Percentiles rank a stretch among this genome's conserved stretches.
Conservation (phyloP, 2,113 vertebrate genomes). For the Clarias macrocephalus region DNA sequence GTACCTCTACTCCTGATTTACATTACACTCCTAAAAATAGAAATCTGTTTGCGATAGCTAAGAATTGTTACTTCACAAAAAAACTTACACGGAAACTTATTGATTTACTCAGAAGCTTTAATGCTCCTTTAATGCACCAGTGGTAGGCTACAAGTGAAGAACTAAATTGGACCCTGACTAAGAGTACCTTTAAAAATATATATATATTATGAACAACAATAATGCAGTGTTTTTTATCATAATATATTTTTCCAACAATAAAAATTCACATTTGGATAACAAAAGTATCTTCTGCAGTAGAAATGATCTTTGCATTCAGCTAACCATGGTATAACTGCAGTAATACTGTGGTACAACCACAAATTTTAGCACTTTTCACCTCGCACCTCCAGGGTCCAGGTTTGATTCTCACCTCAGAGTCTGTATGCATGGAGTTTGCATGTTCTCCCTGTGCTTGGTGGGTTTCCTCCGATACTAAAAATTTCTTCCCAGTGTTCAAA, state of each 20-base stretch:
- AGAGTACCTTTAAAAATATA: too few relatives aligned
- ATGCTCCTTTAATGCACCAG: not conserved
- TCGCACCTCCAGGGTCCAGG: too few relatives aligned
- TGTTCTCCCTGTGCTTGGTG: too few relatives aligned
- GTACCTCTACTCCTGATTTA: not conserved
- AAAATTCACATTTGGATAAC: not conserved
- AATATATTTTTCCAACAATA: not conserved
- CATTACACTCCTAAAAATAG: not conserved
- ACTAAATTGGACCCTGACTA: not conserved
- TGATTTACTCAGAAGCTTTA: not conserved
- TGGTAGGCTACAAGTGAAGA: not conserved
- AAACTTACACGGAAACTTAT: not conserved
- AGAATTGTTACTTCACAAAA: not conserved
- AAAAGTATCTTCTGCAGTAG: not conserved
- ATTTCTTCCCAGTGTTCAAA: too few relatives aligned
- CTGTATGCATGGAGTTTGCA: too few relatives aligned
- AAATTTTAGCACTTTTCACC: not conserved
- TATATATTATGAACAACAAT: not conserved
- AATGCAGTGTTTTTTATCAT: not conserved
- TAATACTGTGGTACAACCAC: not conserved
- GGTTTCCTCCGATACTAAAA: too few relatives aligned
- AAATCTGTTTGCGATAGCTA: not conserved
- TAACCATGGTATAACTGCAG: not conserved
- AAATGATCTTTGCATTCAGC: not conserved
- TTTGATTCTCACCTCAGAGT: too few relatives aligned